phyloP scores from a whole-genome alignment of 37 sponge, comb jelly and placozoan genomes.

The Cliona cf. orientalis region DNA sequence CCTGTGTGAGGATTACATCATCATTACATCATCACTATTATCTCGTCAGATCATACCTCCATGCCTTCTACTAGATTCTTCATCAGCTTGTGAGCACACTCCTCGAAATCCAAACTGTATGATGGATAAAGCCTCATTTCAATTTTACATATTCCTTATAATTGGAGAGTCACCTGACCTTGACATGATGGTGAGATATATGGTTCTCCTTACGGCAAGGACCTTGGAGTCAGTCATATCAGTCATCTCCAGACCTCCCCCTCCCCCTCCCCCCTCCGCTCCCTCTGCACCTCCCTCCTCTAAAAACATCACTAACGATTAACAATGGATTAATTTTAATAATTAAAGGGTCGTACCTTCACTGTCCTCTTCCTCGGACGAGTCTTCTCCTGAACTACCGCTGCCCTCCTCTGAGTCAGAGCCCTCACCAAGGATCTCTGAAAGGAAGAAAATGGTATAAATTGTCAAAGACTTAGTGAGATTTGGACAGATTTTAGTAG shows the following conservation, averaged over 20 bases:
- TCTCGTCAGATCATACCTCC: no score
- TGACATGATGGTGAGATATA: conserved; percentile 97
- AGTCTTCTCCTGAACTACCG: conserved; percentile 37
- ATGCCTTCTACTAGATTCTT: conserved; percentile 84
- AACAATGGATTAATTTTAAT: no score
- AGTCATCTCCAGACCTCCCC: conserved; percentile 64
- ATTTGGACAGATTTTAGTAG: no score
- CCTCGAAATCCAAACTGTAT: conserved; percentile 91
- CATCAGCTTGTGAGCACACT: conserved; percentile 96
- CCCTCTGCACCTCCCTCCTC: no score
- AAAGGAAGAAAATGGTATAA: no score
- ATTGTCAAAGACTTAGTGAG: no score
- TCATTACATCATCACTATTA: neutral
- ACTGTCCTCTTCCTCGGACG: conserved; percentile 53
- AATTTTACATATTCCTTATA: no score
- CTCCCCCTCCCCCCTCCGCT: conserved; percentile 70
- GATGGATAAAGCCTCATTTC: neutral
- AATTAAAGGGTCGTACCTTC: no score
- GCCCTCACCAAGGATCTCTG: conserved; percentile 77
- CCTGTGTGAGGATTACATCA: conserved; percentile 17
- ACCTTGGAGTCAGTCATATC: conserved; percentile 85
- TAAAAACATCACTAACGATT: no score
- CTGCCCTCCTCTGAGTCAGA: conserved; percentile 38
- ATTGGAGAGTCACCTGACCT: conserved; percentile 28
- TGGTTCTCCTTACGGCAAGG: conserved; percentile 78